Evolutionary conservation across 2,888 invertebrate species (phyloP), one percentile per base, ranked within the genome.

Genomic region (Ellobium chinense): DNA sequence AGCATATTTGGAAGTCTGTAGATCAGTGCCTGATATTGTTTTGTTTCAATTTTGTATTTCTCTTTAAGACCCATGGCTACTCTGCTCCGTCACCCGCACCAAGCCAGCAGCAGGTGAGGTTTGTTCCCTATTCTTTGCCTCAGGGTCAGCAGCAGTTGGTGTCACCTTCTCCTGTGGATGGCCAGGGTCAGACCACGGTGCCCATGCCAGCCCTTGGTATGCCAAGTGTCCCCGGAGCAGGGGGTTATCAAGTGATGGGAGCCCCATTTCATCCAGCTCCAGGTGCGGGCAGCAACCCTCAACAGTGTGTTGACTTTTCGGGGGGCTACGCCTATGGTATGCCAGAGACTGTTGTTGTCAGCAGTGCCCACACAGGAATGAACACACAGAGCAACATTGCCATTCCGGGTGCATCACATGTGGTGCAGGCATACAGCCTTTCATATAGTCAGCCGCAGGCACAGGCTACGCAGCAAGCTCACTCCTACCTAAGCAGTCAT

Each of bases 121-220:
- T 36, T 27, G 72, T 78, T 3, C 34, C 78, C n/a, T 58, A 56
- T 60, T 37, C 70, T 31, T 34, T 62, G 2, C 36, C 68, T 34
- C 78, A 36, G 29, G 21, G 54, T 24, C 39, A 63, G 3, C 54
- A 56, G 27, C 80, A 79, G 37, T 73, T 29, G 29, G 29, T 79
- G 18, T 54, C 73, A 18, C 73, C 56, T 21, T 27, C 80, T 0
- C 74, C 80, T 2, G 37, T 80, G 21, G 80, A 80, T 27, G 46
- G 74, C 24, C 74, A 74, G 12, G 73, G 74, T 7, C 80, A 80
- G 68, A 58, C 80, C 5, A 74, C 80, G 27, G 74, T 80, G 29
- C 80, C 80, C 31, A 80, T 80, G 80, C 80, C 80, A 29, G 60
- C 73, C 5, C 65, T 79, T 14, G 72, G 79, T 3, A 46, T 79